phyloP scores from a whole-genome alignment of 37 sponge, comb jelly and placozoan genomes.

The Mnemiopsis leidyi region DNA sequence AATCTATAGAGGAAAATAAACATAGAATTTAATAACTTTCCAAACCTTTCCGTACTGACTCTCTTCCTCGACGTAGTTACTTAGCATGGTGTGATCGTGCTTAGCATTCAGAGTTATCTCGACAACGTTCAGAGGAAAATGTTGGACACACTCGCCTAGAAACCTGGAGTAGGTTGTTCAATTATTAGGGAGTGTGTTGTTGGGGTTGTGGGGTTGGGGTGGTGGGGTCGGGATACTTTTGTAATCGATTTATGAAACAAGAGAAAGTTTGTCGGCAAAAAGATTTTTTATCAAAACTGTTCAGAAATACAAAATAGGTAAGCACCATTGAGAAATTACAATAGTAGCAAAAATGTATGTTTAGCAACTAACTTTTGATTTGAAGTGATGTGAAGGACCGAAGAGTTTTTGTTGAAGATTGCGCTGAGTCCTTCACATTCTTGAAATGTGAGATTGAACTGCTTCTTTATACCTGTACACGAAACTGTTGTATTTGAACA shows the following conservation, averaged over 20 bases:
- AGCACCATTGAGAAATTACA: too few species aligned
- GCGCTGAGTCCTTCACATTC: constrained; percentile 62
- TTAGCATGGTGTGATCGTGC: constrained; percentile 1
- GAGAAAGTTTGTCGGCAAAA: too few species aligned
- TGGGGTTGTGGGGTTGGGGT: too few species aligned
- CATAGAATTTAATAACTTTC: too few species aligned
- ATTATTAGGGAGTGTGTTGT: too few species aligned
- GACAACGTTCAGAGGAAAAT: not conserved
- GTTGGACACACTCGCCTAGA: constrained; percentile 32
- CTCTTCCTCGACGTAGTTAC: constrained; percentile 57
- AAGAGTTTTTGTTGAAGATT: constrained; percentile 63
- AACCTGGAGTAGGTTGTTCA: constrained; percentile 34
- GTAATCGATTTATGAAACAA: too few species aligned
- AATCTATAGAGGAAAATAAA: too few species aligned
- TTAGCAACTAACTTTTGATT: constrained; percentile 31
- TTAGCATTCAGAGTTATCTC: constrained; percentile 24
- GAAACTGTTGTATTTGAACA: not conserved
- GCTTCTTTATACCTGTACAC: constrained; percentile 43
- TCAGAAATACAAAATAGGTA: too few species aligned
- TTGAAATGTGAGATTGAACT: constrained; percentile 20
- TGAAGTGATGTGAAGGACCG: constrained; percentile 17
- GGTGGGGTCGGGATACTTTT: too few species aligned
- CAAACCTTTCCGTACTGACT: constrained; percentile 33
- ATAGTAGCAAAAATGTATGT: too few species aligned
- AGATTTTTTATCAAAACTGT: too few species aligned